Base-by-base conservation (phyloP, 2,797 vertebrate genomes). In the Anguilla anguilla region DNA sequence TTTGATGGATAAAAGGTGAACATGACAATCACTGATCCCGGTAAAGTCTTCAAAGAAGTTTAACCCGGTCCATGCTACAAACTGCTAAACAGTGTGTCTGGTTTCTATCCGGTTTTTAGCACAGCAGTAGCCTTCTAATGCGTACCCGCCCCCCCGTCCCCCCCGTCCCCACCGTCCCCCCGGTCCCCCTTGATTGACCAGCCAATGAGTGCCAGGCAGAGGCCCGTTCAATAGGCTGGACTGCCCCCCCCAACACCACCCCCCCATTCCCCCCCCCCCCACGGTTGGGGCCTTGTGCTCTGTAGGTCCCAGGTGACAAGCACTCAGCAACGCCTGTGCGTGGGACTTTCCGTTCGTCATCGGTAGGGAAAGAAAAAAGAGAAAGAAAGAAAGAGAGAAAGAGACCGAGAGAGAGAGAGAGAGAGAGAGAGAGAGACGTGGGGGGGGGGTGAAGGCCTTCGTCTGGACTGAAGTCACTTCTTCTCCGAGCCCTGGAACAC, bases 401-500 rank as follows among this genome's bases (percentile, higher is more conserved):
- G 67, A 69, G 3, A 1, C 0, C 6, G 25, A 69, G n/a, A 72
- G 11, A 28, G 5, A 28, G n/a, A 72, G 13, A 77, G 31, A 77
- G 35, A 35, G 72, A 39, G 25, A 31, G 7, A 7, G n/a, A 3
- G n/a, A 9, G 19, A n/a, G n/a, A n/a, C n/a, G n/a, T n/a, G 22
- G 5, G 67, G 9, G 25, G 25, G 1, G 28, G 28, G 72, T 39
- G 6, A 77, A 77, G 35, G 72, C 31, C 31, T 10, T 17, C 2
- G 35, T 43, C 61, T n/a, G 35, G 46, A 22, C 31, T 59, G 61
- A n/a, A 1, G 57, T 67, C 67, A 85, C 59, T 64, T 85, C 55
- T 85, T 85, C 55, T 85, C 59, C 3, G 57, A 22, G 57, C 35
- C 59, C 22, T 67, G 84, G 57, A 85, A 7, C 35, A 85, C 28